A percentile compares a stretch with the other conserved stretches of the same genome.
Evolutionary conservation across 2,113 vertebrate species (phyloP).

Genomic region (Notothenia rossii): DNA sequence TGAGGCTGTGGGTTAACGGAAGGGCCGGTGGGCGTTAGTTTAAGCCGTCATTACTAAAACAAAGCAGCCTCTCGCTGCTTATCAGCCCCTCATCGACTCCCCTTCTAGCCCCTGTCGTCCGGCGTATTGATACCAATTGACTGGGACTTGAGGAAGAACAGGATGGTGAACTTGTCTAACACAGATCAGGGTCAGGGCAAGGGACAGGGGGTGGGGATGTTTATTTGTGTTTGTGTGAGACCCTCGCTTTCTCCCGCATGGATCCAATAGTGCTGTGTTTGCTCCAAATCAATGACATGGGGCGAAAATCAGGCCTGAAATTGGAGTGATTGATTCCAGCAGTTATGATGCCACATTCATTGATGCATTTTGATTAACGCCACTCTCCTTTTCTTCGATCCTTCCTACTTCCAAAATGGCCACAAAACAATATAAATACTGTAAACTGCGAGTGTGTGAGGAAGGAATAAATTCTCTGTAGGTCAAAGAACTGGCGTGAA

Average conservation of each 20-base stretch:
- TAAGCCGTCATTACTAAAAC: slow-evolving; percentile 87
- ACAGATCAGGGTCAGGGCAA: slow-evolving; percentile 79
- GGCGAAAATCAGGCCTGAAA: slow-evolving; percentile 66
- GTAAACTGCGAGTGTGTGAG: slow-evolving; percentile 12
- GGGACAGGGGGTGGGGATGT: slow-evolving; percentile 46
- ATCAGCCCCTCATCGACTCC: slow-evolving; percentile 83
- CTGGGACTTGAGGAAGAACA: slow-evolving; percentile 76
- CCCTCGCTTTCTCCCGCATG: slow-evolving; percentile 38
- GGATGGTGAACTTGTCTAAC: slow-evolving; percentile 82
- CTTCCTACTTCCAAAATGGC: slow-evolving; percentile 34
- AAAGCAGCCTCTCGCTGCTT: slow-evolving; percentile 81
- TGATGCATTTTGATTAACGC: slow-evolving; percentile 56
- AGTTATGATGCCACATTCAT: slow-evolving; percentile 62
- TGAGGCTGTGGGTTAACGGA: slow-evolving; percentile 64
- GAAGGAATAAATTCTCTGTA: slow-evolving; percentile 43
- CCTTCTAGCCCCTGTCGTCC: slow-evolving; percentile 70
- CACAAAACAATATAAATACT: neutral
- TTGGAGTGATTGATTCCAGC: slow-evolving; percentile 64
- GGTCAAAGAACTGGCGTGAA: slow-evolving; percentile 61
- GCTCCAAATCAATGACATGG: slow-evolving; percentile 71
- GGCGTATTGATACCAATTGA: slow-evolving; percentile 83
- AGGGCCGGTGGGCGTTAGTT: slow-evolving; percentile 60
- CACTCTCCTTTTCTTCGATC: slow-evolving; percentile 16
- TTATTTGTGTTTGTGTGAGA: slow-evolving; percentile 49
- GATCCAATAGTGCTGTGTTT: slow-evolving; percentile 69